Base-by-base conservation (phyloP, 2,888 invertebrate genomes). In the Glaucopsyche alexis region DNA sequence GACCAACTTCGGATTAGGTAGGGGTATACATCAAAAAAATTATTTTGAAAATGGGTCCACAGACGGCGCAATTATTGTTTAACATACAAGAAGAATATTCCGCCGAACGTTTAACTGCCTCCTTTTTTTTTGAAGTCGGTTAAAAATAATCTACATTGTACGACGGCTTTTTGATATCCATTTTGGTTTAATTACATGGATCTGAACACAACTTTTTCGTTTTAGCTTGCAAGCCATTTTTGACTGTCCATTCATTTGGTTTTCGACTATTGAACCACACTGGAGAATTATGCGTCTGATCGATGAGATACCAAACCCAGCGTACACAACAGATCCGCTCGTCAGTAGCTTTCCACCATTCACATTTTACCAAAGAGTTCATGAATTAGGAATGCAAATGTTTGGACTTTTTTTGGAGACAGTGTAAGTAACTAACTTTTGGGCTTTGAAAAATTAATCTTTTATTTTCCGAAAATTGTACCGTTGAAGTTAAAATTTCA, bases 241-340 rank as follows among this genome's bases (percentile, higher is more conserved):
- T 74, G 76, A 83, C 14, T 85, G 85, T 50, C 90, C 90, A 0
- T 77, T 84, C 7, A 84, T 90, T 40, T 90, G 87, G 87, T 74
- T 83, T 0, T 84, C 84, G 0, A 79, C 87, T 0, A 74, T 85
- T 19, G 85, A 86, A 14, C 82, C 87, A 0, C 86, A 88, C 73
- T 81, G 81, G 70, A 69, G 76, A 52, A 74, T 84, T 0, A 72
- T 86, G 7, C 77, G 79, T 2, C 74, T 87, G 3, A 81, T 90
- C 0, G 87, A 90, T 67, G 84, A 84, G 45, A 74, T 77, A 0
- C 78, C 81, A 0, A 89, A 87, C 71, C 86, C 89, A 0, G 82
- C 87, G 0, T 86, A 84, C 67, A 79, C 79, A 3, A 75, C 81
- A 2, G 82, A 83, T 71, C 77, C 79, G 19, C 40, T 80, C 13